Evolutionary conservation across 2,888 invertebrate species (phyloP).

Genomic region (Campopleginae sp.): DNA sequence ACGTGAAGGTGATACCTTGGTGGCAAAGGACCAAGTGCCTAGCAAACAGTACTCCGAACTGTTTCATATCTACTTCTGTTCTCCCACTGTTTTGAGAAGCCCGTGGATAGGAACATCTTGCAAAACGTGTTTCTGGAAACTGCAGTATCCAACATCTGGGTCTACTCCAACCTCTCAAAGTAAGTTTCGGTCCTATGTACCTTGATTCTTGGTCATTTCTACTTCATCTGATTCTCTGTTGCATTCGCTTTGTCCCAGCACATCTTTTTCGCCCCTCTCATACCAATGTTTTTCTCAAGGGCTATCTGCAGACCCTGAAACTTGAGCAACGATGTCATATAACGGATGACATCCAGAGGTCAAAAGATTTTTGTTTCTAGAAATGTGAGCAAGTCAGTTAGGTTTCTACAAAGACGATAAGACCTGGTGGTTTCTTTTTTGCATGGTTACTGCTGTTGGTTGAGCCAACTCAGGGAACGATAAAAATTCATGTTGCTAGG

Average conservation of each 20-base stretch:
- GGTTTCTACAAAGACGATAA: neutral
- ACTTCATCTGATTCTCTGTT: slow-evolving; percentile 34
- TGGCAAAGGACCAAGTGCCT: slow-evolving; percentile 44
- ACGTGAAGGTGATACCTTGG: slow-evolving; percentile 10
- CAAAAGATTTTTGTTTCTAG: slow-evolving; percentile 19
- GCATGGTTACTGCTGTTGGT: neutral
- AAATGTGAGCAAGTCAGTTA: neutral
- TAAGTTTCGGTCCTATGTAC: slow-evolving; percentile 19
- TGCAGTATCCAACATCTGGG: slow-evolving; percentile 29
- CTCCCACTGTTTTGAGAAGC: slow-evolving; percentile 53
- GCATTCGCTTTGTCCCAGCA: slow-evolving; percentile 43
- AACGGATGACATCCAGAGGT: slow-evolving; percentile 12
- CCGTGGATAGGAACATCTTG: slow-evolving; percentile 50
- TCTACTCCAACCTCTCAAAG: slow-evolving; percentile 54
- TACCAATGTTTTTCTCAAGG: slow-evolving; percentile 5
- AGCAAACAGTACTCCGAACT: slow-evolving; percentile 51
- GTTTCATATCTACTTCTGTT: slow-evolving; percentile 47
- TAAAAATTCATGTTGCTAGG: neutral
- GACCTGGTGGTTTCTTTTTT: neutral
- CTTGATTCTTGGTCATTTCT: slow-evolving; percentile 1
- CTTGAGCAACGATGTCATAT: slow-evolving; percentile 25
- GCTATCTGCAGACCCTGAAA: slow-evolving; percentile 29
- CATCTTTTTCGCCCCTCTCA: neutral
- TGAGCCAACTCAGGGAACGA: neutral
- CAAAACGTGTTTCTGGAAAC: slow-evolving; percentile 58